These are phyloP conservation scores for Kradibia gibbosae DNA, from an alignment of 1,140 invertebrate genomes.

Conservation along the genomic window DNA sequence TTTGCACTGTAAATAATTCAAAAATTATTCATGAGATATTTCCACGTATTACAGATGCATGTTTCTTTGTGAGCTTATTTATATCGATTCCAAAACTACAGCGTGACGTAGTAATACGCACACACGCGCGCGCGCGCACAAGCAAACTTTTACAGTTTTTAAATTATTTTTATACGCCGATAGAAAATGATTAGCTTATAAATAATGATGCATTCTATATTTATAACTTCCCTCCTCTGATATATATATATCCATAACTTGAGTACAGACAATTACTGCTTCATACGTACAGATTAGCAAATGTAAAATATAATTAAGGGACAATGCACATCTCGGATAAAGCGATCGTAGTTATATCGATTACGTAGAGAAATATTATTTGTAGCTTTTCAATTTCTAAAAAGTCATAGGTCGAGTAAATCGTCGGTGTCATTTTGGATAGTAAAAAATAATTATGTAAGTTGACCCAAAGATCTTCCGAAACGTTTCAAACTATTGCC, in stretches of 20 bases:
- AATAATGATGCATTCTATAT: neutral
- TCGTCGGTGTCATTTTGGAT: neutral
- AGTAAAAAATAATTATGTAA: neutral
- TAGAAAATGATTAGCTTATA: neutral
- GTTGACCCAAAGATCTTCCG: neutral
- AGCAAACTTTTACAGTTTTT: neutral
- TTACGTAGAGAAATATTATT: neutral
- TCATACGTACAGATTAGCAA: too few species aligned
- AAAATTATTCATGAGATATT: slow-evolving; percentile 33
- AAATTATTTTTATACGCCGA: neutral
- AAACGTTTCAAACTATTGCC: neutral
- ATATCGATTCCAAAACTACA: slow-evolving; percentile 38
- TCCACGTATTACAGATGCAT: slow-evolving; percentile 19
- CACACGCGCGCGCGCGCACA: too few species aligned
- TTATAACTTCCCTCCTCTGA: neutral
- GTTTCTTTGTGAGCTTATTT: slow-evolving; percentile 34
- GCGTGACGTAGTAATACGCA: neutral
- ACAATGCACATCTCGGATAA: neutral
- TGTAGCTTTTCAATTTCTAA: slow-evolving; percentile 33
- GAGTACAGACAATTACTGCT: too few species aligned
- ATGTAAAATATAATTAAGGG: neutral
- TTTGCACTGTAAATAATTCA: slow-evolving; percentile 4
- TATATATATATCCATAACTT: too few species aligned
- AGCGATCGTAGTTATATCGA: neutral
- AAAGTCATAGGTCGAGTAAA: slow-evolving; percentile 27